Percentiles rank a stretch among this genome's conserved stretches.
Conservation (phyloP, 2,113 vertebrate species). For the Psettodes erumei region DNA sequence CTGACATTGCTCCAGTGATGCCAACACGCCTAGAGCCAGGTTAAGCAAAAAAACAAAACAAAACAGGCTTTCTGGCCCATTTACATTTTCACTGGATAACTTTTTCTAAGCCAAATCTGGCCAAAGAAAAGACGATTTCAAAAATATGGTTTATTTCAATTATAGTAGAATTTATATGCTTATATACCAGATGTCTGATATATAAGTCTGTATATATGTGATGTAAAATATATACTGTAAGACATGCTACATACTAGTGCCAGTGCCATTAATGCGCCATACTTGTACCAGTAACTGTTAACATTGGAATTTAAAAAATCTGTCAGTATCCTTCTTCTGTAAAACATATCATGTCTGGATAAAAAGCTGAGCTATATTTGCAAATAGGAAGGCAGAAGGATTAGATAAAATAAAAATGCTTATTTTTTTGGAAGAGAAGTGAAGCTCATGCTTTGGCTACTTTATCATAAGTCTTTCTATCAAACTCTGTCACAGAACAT, state of each 20-base stretch:
- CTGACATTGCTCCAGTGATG: slow-evolving; percentile 85
- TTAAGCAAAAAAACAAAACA: slow-evolving; percentile 52
- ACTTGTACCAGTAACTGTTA: background rate
- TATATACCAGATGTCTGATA: background rate
- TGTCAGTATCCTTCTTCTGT: background rate
- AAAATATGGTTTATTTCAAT: background rate
- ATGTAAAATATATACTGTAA: slow-evolving; percentile 1
- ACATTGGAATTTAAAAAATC: background rate
- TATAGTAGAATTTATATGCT: background rate
- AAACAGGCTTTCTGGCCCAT: slow-evolving; percentile 29
- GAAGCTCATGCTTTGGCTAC: background rate
- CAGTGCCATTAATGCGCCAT: background rate
- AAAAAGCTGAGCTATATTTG: background rate
- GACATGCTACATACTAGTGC: background rate
- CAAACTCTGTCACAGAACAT: background rate
- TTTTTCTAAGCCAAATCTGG: background rate
- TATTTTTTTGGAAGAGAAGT: background rate
- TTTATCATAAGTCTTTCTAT: background rate
- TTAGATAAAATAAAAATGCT: background rate
- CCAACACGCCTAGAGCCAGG: slow-evolving; percentile 67
- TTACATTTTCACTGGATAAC: slow-evolving; percentile 14
- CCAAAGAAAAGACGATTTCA: background rate
- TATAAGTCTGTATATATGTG: no score
- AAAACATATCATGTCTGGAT: background rate
- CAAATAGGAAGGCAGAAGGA: background rate